Evolutionary conservation across 2,888 invertebrate species (phyloP).

Genomic region (Didymodactylos carnosus): DNA sequence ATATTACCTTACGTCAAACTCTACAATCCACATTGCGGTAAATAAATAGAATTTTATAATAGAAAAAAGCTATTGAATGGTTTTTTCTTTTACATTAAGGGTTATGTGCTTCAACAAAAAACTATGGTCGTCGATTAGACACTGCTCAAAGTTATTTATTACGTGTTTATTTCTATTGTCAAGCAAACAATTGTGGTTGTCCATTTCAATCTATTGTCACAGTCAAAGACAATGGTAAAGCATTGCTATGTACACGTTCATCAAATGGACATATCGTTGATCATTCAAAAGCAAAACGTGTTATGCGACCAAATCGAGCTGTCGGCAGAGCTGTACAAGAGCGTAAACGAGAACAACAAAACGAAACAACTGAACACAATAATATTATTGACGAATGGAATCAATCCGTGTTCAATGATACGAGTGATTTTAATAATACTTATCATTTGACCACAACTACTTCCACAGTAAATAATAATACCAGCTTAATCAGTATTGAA

Average conservation of each 20-base stretch:
- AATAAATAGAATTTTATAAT: no score
- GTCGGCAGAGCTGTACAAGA: no score
- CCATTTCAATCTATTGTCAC: not conserved
- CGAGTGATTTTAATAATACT: no score
- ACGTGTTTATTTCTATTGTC: not conserved
- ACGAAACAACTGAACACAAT: no score
- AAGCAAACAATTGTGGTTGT: not conserved
- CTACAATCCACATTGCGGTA: not conserved
- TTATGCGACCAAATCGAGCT: not conserved
- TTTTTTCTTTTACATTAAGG: no score
- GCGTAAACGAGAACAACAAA: no score
- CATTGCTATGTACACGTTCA: not conserved
- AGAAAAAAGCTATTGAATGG: no score
- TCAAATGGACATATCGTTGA: not conserved
- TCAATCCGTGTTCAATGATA: no score
- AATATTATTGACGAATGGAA: no score
- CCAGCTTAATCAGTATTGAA: not conserved
- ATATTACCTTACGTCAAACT: not conserved
- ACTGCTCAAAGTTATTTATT: not conserved
- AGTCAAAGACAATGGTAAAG: not conserved
- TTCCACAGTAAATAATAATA: not conserved
- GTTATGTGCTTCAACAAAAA: not conserved
- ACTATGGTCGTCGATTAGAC: not conserved
- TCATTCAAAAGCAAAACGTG: not conserved
- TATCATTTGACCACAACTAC: no score